Base-by-base conservation (phyloP, 2,113 vertebrate genomes). In the Corynorhinus townsendii region DNA sequence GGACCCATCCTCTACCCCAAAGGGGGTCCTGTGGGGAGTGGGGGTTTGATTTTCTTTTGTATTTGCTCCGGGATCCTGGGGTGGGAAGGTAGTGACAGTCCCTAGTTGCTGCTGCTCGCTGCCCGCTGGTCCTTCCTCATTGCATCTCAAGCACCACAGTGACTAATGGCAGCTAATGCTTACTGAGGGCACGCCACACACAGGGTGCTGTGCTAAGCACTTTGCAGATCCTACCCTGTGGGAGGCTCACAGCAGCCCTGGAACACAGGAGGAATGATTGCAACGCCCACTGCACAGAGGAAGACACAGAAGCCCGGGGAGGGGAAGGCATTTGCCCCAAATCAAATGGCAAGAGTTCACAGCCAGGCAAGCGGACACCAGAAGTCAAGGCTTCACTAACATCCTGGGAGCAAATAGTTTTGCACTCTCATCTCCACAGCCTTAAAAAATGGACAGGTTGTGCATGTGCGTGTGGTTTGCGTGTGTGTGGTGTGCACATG, bases 161-260 rank as follows among this genome's bases (percentile, higher is more conserved):
- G 62, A 22, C 16, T 40, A 72, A 26, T 22, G 9, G n/a, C 73
- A 56, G 54, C 33, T 38, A 12, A 3, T 5, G 11, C 56, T 40
- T 14, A 35, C 2, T 9, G 43, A 49, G 16, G 19, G 19, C 16
- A 0, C 4, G 6, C 9, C 19, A 28, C 24, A 11, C 62, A 2
- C 1, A 0, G 11, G 30, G 30, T 1, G 19, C 64, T 20, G 7
- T 2, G 20, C 33, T 12, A 11, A 72, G 83, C 3, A 6, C 73
- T 82, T 54, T 9, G 71, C 33, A 11, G 56, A 6, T 7, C 2
- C 2, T 2, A 82, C 43, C 69, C 40, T 2, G 2, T 3, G 24
- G 64, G n/a, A 73, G 33, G 35, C 81, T 77, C 75, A 1, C 2
- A 40, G 49, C 20, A 83, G 45, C 49, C 20, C 59, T 0, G 11